Evolutionary conservation across 2,113 vertebrate genomes (phyloP).

Genomic region (Daubentonia madagascariensis): DNA sequence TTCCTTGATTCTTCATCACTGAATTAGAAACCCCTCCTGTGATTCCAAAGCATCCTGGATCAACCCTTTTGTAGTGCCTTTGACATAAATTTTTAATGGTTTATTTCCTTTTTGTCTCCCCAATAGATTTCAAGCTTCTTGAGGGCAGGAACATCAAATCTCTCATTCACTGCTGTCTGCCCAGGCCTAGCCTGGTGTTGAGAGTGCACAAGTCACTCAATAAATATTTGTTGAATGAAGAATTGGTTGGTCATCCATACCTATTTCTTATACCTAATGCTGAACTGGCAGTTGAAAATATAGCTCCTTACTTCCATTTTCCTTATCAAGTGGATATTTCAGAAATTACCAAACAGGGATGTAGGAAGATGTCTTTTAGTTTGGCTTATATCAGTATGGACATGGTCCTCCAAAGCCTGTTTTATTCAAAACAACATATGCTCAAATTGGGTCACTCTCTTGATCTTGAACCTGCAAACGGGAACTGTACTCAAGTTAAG

Average conservation of each 20-base stretch:
- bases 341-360: background rate
- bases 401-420: background rate
- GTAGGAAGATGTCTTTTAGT: background rate
- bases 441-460: background rate
- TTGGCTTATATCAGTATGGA: background rate
- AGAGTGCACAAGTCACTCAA: background rate
- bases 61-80: background rate
- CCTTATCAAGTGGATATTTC: background rate
- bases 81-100: background rate
- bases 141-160: background rate
- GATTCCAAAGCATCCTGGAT: background rate
- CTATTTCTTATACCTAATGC: background rate
- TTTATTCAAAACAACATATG: conserved; percentile 29
- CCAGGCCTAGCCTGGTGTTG: background rate
- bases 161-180: background rate
- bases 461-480: conserved; percentile 23
- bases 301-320: background rate
- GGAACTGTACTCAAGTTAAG: background rate
- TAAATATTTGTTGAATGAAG: background rate
- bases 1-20: conserved; percentile 4
- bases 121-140: conserved; percentile 10
- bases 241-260: background rate
- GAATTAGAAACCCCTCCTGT: background rate
- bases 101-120: background rate
- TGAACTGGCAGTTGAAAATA: background rate